Conservation (phyloP, 2,113 vertebrate genomes). For the Eleginops maclovinus region DNA sequence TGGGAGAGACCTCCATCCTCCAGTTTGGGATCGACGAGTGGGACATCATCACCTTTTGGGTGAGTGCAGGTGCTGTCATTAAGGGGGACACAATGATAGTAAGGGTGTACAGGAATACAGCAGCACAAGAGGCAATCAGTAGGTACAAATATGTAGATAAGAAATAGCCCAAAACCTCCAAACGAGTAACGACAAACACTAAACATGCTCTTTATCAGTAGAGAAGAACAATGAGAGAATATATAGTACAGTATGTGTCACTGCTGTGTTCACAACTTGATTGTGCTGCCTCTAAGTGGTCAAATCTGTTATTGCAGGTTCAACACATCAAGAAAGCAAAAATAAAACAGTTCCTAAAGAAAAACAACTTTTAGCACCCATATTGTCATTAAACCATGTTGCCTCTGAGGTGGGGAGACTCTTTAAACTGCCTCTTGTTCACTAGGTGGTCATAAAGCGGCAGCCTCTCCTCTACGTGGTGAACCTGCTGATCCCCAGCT, state of each 20-base stretch:
- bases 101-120: no score
- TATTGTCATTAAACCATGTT: background rate
- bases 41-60: slow-evolving; percentile 89
- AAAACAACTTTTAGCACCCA: background rate
- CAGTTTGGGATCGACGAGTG: slow-evolving; percentile 86
- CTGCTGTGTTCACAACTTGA: background rate
- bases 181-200: no score
- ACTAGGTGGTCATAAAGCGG: slow-evolving; percentile 84
- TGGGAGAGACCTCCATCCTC: slow-evolving; percentile 78
- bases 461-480: slow-evolving; percentile 85
- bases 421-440: background rate
- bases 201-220: no score
- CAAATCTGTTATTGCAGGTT: background rate
- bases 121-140: no score
- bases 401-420: background rate
- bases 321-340: background rate
- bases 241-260: background rate
- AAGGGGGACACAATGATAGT: background rate
- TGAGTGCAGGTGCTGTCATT: slow-evolving; percentile 40
- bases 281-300: background rate
- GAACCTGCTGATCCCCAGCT: slow-evolving; percentile 86
- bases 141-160: no score
- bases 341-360: background rate
- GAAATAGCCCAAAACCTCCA: no score
- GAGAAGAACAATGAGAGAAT: no score